A percentile compares a stretch with the other conserved stretches of the same genome.
Conservation (phyloP, 2,888 invertebrate species). For the Macrostomum cliftonense region DNA sequence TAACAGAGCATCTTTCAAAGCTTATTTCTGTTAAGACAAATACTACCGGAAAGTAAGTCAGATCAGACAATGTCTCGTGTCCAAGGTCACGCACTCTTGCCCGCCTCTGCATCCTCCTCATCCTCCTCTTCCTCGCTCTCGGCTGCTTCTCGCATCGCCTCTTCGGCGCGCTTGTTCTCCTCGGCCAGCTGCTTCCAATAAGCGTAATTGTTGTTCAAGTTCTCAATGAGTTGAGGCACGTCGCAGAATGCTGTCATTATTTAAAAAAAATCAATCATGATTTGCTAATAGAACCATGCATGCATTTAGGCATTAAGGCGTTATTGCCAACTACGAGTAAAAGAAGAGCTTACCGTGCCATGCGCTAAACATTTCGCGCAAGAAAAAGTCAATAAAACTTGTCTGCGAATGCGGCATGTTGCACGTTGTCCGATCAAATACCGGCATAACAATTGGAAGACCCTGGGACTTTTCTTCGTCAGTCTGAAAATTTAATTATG, state of each 20-base stretch:
- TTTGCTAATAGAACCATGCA: too few species aligned
- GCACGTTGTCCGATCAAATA: conserved; percentile 80
- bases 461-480: conserved; percentile 64
- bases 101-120: neutral
- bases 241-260: conserved; percentile 72
- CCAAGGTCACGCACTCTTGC: too few species aligned
- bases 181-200: conserved; percentile 59
- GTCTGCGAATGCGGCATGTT: conserved; percentile 93
- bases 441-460: conserved; percentile 96
- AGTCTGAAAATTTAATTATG: conserved; percentile 49
- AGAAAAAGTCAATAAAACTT: conserved; percentile 81
- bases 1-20: too few species aligned
- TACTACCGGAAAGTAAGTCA: too few species aligned
- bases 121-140: neutral
- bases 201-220: conserved; percentile 65
- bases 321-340: neutral
- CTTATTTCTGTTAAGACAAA: neutral
- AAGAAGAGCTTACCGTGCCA: neutral
- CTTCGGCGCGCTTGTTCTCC: too few species aligned
- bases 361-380: conserved; percentile 67
- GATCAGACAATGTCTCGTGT: too few species aligned
- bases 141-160: too few species aligned
- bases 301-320: neutral
- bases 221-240: conserved; percentile 67
- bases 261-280: too few species aligned